Base-by-base conservation (phyloP, 2,888 invertebrate species). In the Melipona beecheii region DNA sequence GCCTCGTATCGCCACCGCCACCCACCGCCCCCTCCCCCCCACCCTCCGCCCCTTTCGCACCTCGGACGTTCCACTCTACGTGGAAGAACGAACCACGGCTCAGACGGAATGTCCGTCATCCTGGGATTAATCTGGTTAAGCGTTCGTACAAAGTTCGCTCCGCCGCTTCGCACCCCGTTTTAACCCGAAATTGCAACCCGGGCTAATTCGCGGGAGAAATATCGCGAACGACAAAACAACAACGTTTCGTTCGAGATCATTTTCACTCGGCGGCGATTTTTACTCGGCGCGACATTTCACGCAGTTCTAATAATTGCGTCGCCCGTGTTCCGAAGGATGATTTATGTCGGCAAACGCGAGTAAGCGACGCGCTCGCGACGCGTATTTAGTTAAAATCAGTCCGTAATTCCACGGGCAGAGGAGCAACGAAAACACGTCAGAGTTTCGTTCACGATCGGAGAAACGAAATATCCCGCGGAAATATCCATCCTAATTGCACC, bases 91-190 rank as follows among this genome's bases (percentile, higher is more conserved):
- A 21, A 56, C 43, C 6, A 9, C 5, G 43, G 43, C 24, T 11
- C 36, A 11, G 17, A 17, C 62, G 4, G 31, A n/a, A 24, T 75
- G 56, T 64, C 85, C 66, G 36, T 73, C 81, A 85, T 81, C 78
- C 56, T 75, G 85, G 78, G 81, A 85, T 81, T 85, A 85, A 86
- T 81, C 78, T 62, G n/a, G 64, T 70, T 79, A 77, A 73, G 68
- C 27, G 75, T 82, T 31, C 69, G 15, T 15, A 17, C 1, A 15
- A 80, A 80, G 24, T 80, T 80, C 36, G 0, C 4, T 31, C 4
- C 9, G 6, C 19, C 21, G 66, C 49, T 79, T 62, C 19, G 52
- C 43, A 50, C 36, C 43, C 43, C 49, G 71, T 72, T 80, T 71
- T 52, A 66, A 69, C 64, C 27, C 56, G 21, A 5, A 43, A 19